These are phyloP conservation scores for Halcyon senegalensis DNA, from an alignment of 2,113 vertebrate species.

Conservation along the genomic window DNA sequence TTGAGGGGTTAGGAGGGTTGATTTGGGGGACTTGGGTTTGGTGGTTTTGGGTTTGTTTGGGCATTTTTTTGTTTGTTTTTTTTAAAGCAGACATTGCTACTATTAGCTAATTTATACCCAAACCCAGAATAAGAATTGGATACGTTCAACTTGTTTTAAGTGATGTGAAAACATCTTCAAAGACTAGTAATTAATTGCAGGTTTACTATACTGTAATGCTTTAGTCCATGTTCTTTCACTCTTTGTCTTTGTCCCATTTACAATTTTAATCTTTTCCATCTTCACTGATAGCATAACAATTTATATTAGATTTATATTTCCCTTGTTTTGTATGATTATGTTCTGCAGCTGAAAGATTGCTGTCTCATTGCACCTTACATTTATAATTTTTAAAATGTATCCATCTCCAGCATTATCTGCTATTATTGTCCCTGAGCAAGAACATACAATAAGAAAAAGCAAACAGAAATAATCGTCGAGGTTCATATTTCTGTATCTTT, in stretches of 20 bases:
- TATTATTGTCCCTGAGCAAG: not conserved
- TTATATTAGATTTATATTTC: not conserved
- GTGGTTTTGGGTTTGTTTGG: not conserved
- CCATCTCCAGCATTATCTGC: not conserved
- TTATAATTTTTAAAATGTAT: not conserved
- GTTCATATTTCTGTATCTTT: not conserved
- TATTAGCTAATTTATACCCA: not conserved
- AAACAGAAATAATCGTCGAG: not conserved
- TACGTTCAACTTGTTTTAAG: not conserved
- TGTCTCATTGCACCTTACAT: not conserved
- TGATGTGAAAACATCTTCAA: not conserved
- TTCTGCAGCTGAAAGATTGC: not conserved
- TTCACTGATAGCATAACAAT: not conserved
- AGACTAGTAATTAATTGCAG: not conserved
- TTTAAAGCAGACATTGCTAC: not conserved
- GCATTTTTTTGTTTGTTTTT: not conserved
- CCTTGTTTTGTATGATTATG: not conserved
- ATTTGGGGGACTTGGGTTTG: not conserved
- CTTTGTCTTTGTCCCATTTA: not conserved
- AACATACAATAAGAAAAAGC: not conserved
- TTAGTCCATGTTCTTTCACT: not conserved
- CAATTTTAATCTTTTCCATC: not conserved
- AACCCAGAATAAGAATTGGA: not conserved
- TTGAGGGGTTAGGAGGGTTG: accelerated
- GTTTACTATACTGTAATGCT: not conserved